Base-by-base conservation (phyloP, 2,888 invertebrate species). In the Xestia rhomboidea region DNA sequence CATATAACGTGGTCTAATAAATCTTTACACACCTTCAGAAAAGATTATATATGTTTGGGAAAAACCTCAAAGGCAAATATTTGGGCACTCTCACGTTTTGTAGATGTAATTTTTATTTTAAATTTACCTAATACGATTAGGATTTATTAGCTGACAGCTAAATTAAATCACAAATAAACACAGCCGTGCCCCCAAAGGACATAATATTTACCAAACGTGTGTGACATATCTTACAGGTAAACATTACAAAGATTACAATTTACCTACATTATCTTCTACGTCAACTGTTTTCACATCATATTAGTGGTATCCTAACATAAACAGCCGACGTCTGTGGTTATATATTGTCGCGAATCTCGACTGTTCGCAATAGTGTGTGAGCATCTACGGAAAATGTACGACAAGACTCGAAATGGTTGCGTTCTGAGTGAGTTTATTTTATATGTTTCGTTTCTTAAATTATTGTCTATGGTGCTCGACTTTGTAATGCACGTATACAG, bases 371-470 rank as follows among this genome's bases (percentile, higher is more conserved):
- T 79, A 83, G 82, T 78, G 69, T 54, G 64, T 41, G 57, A 78
- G 54, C 62, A 73, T 81, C 62, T 51, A 63, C 54, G n/a, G 68
- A 89, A 82, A 79, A 90, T 90, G 90, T 87, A 84, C 85, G 89
- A 87, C 62, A 87, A 63, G 44, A 73, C 79, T 38, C 68, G 74
- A 27, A 82, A 79, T 57, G 76, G 74, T 49, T 64, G 46, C 60
- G 68, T 73, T 71, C 81, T 87, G 73, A 80, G 89, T 90, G 88
- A 90, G 89, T 90, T 77, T n/a, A 57, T 83, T 83, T 74, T 34
- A 41, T 34, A 41, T 60, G 15, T 71, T 68, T 46, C 30, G 38
- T 60, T 64, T 44, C 0, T 41, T 54, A 68, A 49, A 41, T 75
- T 13, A 24, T 5, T 62, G 18, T 24, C 5, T 49, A 1, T 27